These are phyloP conservation scores for Agriotes lineatus DNA, from an alignment of 2,888 invertebrate species.

Conservation along the genomic window DNA sequence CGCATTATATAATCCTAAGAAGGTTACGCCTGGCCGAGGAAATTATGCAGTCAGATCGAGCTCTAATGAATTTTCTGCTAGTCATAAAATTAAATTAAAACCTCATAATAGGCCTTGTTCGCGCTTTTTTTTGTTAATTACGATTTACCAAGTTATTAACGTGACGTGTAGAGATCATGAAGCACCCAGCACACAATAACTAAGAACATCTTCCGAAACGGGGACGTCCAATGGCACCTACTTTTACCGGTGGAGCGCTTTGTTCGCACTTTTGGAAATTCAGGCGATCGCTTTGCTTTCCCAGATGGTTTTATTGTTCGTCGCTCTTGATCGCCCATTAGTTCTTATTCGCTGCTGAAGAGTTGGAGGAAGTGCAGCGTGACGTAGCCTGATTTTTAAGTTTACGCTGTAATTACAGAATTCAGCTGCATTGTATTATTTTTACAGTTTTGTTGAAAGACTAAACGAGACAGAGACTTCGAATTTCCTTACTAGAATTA, in stretches of 20 bases:
- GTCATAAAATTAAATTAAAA: slow-evolving; percentile 6
- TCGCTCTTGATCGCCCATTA: slow-evolving; percentile 3
- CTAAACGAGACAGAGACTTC: too few species aligned
- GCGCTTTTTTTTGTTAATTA: background rate
- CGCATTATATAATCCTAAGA: too few species aligned
- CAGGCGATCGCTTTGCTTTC: background rate
- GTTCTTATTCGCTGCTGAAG: background rate
- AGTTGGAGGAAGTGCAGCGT: too few species aligned
- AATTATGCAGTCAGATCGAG: background rate
- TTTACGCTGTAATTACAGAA: too few species aligned
- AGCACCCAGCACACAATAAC: background rate
- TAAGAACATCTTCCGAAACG: background rate
- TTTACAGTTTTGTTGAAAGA: too few species aligned
- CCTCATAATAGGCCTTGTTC: background rate
- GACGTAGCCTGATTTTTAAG: too few species aligned
- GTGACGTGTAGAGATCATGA: background rate
- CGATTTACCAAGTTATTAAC: background rate
- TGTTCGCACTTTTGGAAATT: slow-evolving; percentile 5
- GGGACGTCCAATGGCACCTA: background rate
- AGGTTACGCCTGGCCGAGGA: too few species aligned
- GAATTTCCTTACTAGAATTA: too few species aligned
- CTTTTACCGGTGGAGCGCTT: slow-evolving; percentile 6
- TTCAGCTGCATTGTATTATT: too few species aligned
- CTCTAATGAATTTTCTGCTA: background rate
- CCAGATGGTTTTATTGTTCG: slow-evolving; percentile 3